Conservation (phyloP, 2,113 vertebrate genomes). For the Elaphurus davidianus region DNA sequence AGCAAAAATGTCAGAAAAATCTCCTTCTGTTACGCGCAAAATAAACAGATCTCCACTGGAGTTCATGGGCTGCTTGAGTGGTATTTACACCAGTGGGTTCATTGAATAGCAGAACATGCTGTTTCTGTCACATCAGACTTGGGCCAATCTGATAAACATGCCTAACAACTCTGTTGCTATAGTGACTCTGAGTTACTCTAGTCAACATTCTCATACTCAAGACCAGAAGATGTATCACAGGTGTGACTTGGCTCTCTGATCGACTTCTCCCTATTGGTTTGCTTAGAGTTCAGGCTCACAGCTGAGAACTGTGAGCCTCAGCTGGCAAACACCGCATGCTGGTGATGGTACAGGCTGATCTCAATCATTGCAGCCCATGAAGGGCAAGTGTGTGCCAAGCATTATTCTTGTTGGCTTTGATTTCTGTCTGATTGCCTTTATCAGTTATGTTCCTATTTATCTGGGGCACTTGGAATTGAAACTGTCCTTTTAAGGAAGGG, state of each 20-base stretch:
- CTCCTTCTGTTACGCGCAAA: neutral
- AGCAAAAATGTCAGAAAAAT: constrained; percentile 20
- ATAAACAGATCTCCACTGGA: neutral
- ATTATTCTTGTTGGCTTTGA: neutral
- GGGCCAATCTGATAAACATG: constrained; percentile 48
- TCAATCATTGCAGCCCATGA: neutral
- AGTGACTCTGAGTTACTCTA: constrained; percentile 1
- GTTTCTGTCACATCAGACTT: constrained; percentile 54
- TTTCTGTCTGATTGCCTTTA: neutral
- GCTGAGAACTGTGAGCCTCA: neutral
- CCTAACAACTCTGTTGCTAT: neutral
- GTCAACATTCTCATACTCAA: neutral
- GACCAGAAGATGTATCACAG: neutral
- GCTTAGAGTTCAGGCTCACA: neutral
- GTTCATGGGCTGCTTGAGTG: constrained; percentile 16
- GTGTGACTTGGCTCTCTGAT: neutral
- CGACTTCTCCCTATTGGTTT: neutral
- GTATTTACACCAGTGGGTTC: constrained; percentile 30
- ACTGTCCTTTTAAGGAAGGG: constrained; percentile 27
- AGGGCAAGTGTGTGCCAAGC: neutral
- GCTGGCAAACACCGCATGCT: neutral
- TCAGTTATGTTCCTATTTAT: constrained; percentile 23
- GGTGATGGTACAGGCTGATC: neutral
- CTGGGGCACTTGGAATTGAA: constrained; percentile 7
- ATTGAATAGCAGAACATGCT: constrained; percentile 38